phyloP scores from a whole-genome alignment of 2,797 vertebrate genomes.

The Carcharodon carcharias region DNA sequence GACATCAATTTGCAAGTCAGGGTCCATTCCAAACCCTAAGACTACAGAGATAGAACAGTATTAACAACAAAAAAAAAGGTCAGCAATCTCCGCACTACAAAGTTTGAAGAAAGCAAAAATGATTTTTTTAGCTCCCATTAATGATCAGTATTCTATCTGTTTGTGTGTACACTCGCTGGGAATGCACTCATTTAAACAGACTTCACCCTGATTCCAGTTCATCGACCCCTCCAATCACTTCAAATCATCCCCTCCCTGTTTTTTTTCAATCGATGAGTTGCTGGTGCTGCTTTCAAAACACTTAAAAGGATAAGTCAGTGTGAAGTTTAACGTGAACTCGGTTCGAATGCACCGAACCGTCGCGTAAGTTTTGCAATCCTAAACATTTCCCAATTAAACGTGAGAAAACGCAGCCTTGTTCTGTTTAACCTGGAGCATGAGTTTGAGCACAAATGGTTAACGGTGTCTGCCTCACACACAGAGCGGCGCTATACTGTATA shows the following conservation, averaged over 20 bases:
- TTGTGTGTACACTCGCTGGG: not conserved
- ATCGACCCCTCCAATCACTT: not conserved
- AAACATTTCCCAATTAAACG: not conserved
- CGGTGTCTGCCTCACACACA: not conserved
- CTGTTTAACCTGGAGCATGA: not conserved
- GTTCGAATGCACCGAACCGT: not conserved
- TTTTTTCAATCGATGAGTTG: not conserved
- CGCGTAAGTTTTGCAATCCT: not conserved
- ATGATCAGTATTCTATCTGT: not conserved
- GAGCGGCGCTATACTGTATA: not conserved
- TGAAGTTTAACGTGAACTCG: not conserved
- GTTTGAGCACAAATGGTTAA: not conserved
- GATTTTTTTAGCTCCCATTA: too few species aligned
- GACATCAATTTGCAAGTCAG: conserved; percentile 81
- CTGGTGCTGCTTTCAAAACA: not conserved
- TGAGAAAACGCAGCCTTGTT: too few species aligned
- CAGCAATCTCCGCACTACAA: not conserved
- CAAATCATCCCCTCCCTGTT: not conserved
- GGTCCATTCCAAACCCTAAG: conserved; percentile 76
- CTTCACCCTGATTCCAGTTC: too few species aligned
- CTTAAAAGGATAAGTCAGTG: not conserved
- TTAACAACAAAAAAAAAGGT: not conserved
- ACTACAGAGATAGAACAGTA: conserved; percentile 53
- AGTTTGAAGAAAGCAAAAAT: not conserved
- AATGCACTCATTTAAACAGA: too few species aligned